Evolutionary conservation across 2,113 vertebrate genomes (phyloP).

Genomic region (Peromyscus polionotus): DNA sequence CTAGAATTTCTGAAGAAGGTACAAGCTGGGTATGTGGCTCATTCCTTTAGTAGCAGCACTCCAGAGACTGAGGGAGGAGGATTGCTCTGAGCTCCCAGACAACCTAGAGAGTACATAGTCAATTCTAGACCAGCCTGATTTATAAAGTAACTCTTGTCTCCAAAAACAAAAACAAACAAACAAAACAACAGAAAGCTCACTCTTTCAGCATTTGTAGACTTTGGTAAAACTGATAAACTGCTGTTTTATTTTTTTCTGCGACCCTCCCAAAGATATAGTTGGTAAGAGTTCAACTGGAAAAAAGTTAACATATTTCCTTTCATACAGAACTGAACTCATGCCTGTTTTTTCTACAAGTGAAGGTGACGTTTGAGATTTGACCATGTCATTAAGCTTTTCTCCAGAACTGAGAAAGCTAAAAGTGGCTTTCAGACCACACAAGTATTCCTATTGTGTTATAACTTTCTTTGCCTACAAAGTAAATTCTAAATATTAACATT

Average conservation of each 20-base stretch:
- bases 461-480: not conserved
- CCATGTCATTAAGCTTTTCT: not conserved
- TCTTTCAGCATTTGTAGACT: not conserved
- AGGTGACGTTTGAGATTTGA: not conserved
- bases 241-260: not conserved
- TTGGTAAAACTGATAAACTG: not conserved
- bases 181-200: not conserved
- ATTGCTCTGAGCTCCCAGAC: not conserved
- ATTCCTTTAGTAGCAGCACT: not conserved
- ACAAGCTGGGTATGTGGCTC: not conserved
- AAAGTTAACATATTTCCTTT: not conserved
- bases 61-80: not conserved
- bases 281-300: not conserved
- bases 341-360: not conserved
- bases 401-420: not conserved
- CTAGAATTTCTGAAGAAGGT: slow-evolving; percentile 29
- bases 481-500: slow-evolving; percentile 45
- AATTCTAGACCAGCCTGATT: not conserved
- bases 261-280: not conserved
- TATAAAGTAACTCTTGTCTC: not conserved
- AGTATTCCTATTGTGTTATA: not conserved
- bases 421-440: not conserved
- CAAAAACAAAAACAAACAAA: not conserved
- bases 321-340: not conserved
- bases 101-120: not conserved